Base-by-base conservation (phyloP, 2,888 invertebrate genomes). In the Eutolmus rufibarbis region DNA sequence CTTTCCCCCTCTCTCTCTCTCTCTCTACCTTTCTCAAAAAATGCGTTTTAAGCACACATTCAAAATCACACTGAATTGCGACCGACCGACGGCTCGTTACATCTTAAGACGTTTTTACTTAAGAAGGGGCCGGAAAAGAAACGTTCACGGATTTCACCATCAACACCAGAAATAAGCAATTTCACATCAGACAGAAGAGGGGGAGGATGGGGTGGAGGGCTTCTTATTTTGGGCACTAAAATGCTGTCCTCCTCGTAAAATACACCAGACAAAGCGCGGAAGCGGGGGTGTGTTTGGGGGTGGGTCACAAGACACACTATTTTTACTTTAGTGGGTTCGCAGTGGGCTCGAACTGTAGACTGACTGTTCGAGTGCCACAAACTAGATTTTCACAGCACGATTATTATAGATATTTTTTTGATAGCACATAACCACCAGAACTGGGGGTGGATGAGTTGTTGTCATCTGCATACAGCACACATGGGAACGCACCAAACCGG, bases 401-500 rank as follows among this genome's bases (percentile, higher is more conserved):
- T 85, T 85, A 85, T 85, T 74, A 85, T 31, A 85, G 85, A 85
- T n/a, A 74, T 82, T 82, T 57, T 16, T 46, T 74, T 74, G 74
- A 16, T 14, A 74, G 74, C 43, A 85, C 85, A 85, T 85, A 85
- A 85, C 85, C 66, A 74, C 74, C 85, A 85, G 74, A 74, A 5
- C n/a, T 85, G 34, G 28, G 23, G 34, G 37, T 66, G 57, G 85
- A 51, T 16, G 51, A 85, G 43, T 43, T 74, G 85, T 85, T 85
- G 74, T 74, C 74, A 74, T 74, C 85, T 74, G 46, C 46, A 85
- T 74, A 74, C 5, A 77, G 0, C 43, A 85, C 85, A 74, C 19
- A 43, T 43, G 85, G n/a, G 85, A 74, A 40, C 74, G 40, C 43
- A 85, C 28, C 14, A 14, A 74, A 46, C 85, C 74, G 43, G 74